Evolutionary conservation across 2,888 invertebrate species (phyloP).

Genomic region (Tetragnatha montana): DNA sequence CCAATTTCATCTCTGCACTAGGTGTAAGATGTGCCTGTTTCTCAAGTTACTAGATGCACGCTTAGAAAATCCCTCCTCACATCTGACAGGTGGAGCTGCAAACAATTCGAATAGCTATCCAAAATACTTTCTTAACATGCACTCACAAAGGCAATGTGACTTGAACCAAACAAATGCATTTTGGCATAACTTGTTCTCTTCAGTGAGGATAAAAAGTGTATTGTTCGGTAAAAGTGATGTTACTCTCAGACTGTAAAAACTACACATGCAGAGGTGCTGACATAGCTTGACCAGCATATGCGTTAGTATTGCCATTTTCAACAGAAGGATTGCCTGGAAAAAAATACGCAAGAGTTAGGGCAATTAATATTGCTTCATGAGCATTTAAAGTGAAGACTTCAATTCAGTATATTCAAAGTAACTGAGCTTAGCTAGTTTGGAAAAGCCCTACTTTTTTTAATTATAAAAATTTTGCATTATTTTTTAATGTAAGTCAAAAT

Average conservation of each 20-base stretch:
- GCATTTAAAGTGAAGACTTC: not conserved
- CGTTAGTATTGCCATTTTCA: constrained; percentile 30
- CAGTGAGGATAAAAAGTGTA: not conserved
- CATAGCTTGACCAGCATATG: constrained; percentile 40
- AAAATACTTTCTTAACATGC: not conserved
- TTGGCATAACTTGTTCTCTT: not conserved
- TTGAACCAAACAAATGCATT: not conserved
- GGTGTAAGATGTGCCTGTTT: not conserved
- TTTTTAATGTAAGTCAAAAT: no score
- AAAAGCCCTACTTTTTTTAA: not conserved
- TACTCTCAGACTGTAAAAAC: constrained; percentile 14
- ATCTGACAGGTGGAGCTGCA: not conserved
- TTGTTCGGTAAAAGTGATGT: constrained; percentile 21
- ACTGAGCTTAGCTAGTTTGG: not conserved
- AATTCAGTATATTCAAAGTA: not conserved
- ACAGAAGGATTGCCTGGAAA: constrained; percentile 32
- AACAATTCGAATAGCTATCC: not conserved
- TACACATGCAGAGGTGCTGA: constrained; percentile 65
- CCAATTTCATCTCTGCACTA: not conserved
- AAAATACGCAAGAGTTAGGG: not conserved
- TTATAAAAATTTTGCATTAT: not conserved
- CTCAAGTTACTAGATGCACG: not conserved
- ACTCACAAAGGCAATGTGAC: not conserved
- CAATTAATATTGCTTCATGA: not conserved
- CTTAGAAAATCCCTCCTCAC: not conserved